phyloP scores from a whole-genome alignment of 2,888 invertebrate genomes.

The Hydraecia micacea region DNA sequence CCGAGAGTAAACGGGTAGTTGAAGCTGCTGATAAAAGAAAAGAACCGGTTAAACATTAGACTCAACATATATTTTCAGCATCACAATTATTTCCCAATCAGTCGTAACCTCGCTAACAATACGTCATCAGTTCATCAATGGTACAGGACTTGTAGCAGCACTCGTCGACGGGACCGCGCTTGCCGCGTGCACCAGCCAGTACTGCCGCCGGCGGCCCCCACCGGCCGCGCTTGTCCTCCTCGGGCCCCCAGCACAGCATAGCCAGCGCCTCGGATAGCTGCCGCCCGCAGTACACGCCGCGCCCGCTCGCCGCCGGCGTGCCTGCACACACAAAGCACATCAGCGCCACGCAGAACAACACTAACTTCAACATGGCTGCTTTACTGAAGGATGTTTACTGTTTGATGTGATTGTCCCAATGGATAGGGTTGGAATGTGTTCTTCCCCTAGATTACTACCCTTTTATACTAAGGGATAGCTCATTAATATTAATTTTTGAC shows the following conservation, averaged over 20 bases:
- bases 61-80: conserved; percentile 30
- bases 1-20: no score
- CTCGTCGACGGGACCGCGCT: conserved; percentile 65
- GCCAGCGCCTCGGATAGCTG: conserved; percentile 40
- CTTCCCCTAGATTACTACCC: conserved; percentile 3
- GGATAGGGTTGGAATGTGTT: conserved; percentile 37
- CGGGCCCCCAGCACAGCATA: conserved; percentile 41
- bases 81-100: conserved; percentile 15
- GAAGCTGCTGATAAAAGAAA: neutral
- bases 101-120: conserved; percentile 55
- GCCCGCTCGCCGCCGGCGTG: conserved; percentile 4
- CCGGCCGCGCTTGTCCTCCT: conserved; percentile 34
- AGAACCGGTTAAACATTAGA: neutral
- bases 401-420: conserved; percentile 23
- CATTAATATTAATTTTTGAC: conserved; percentile 39
- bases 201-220: conserved; percentile 24
- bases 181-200: conserved; percentile 57
- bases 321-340: conserved; percentile 15
- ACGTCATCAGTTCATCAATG: conserved; percentile 63
- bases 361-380: conserved; percentile 37
- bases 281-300: conserved; percentile 54
- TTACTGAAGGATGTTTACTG: neutral
- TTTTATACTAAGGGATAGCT: conserved; percentile 41
- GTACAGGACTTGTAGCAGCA: conserved; percentile 72
- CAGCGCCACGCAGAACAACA: conserved; percentile 28